These are phyloP conservation scores for Cephus pygmeus DNA, from an alignment of 2,888 invertebrate genomes.

Conservation along the genomic window DNA sequence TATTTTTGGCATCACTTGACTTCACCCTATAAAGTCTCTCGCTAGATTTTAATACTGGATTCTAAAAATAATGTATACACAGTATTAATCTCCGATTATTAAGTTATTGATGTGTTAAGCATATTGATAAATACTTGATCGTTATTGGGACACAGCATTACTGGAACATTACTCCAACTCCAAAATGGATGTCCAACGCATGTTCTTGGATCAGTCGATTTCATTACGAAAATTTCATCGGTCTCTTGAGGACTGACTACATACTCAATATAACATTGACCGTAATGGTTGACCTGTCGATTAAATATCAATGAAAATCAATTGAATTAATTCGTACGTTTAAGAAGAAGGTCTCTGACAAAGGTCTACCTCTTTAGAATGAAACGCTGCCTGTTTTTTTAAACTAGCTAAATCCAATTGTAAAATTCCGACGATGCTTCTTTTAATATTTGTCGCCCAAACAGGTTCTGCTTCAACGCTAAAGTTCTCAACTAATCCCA, in stretches of 20 bases:
- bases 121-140: slow-evolving; percentile 55
- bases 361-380: slow-evolving; percentile 51
- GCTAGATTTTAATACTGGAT: slow-evolving; percentile 63
- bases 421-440: slow-evolving; percentile 74
- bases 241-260: slow-evolving; percentile 50
- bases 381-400: slow-evolving; percentile 52
- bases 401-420: slow-evolving; percentile 69
- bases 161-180: slow-evolving; percentile 62
- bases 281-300: slow-evolving; percentile 61
- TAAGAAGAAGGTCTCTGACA: not conserved
- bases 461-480: slow-evolving; percentile 67
- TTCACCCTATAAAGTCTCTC: slow-evolving; percentile 60
- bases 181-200: slow-evolving; percentile 57
- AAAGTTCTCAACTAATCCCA: slow-evolving; percentile 56
- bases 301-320: slow-evolving; percentile 15
- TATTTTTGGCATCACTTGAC: slow-evolving; percentile 39
- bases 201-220: slow-evolving; percentile 62
- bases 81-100: not conserved
- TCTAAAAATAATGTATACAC: slow-evolving; percentile 45
- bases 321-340: not conserved
- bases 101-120: not conserved
- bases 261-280: slow-evolving; percentile 63
- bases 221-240: slow-evolving; percentile 54
- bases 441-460: slow-evolving; percentile 77
- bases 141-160: slow-evolving; percentile 58